phyloP scores from a whole-genome alignment of 2,113 vertebrate species.

The Dermatemys mawii region DNA sequence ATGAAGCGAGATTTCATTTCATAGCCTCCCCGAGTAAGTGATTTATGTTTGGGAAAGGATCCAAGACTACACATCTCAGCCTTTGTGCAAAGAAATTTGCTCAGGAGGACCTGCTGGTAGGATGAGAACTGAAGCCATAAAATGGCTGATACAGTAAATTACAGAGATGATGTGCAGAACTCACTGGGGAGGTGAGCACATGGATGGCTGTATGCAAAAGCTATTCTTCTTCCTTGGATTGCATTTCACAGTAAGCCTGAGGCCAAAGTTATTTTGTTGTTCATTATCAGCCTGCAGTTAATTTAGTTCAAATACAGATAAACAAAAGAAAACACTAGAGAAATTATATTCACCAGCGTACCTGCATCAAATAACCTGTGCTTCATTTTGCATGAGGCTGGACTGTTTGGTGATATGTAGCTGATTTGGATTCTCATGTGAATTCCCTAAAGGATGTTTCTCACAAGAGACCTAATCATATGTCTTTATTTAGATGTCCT shows the following conservation, averaged over 20 bases:
- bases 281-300: neutral
- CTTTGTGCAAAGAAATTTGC: constrained; percentile 4
- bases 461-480: neutral
- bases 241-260: neutral
- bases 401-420: neutral
- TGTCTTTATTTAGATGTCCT: neutral
- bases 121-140: neutral
- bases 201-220: neutral
- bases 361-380: neutral
- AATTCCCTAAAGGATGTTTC: neutral
- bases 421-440: neutral
- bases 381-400: neutral
- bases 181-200: neutral
- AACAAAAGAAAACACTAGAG: neutral
- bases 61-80: neutral
- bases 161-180: neutral
- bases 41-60: constrained; percentile 19
- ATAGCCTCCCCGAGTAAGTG: neutral
- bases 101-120: neutral
- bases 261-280: neutral
- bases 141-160: neutral
- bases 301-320: neutral
- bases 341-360: neutral
- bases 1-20: constrained; percentile 34
- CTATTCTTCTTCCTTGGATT: neutral